Evolutionary conservation across 2,113 vertebrate species (phyloP), one percentile per base, ranked within the genome.

Genomic region (Hydrolagus affinis): DNA sequence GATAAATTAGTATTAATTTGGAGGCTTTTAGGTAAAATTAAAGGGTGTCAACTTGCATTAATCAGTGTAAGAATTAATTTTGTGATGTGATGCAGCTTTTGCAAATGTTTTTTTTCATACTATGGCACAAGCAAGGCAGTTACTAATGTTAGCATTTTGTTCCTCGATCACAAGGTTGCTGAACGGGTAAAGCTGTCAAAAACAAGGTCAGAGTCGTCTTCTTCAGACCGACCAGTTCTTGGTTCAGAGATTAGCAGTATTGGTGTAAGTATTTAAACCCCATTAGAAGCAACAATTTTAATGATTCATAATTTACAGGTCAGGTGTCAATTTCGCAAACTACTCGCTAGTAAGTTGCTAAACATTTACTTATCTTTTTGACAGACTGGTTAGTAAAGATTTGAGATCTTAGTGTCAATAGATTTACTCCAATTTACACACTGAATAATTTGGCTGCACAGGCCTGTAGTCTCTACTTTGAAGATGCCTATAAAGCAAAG

Each of bases 121-220:
- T 0, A 85, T 12, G 44, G 0, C 4, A 71, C 15, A 44, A 8
- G 3, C 62, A 25, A 8, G 10, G 23, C 56, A 44, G 14, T 56
- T 83, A 25, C 28, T 23, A 77, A 15, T 56, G 56, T 8, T 73
- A 19, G 66, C 1, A 23, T 0, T 87, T 32, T 44, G 70, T 74
- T 62, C 86, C 89, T 85, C 87, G 71, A 85, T 59, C 89, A 91
- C 66, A 88, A 96, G 96, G 93, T 96, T 89, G 96, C 96, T 1
- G 96, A 96, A 87, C 93, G 96, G 87, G 95, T 96, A 72, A 96
- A 96, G 88, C 89, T 96, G n/a, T 96, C 95, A 74, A 96, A 96
- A 89, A 96, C 95, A 7, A 93, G 95, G 88, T 95, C 95, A 0
- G 96, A 96, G 74, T 96, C 95, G 0, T 95, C 94, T 0, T 94